phyloP scores from a whole-genome alignment of 2,797 vertebrate genomes.

The Calcarius lapponicus region DNA sequence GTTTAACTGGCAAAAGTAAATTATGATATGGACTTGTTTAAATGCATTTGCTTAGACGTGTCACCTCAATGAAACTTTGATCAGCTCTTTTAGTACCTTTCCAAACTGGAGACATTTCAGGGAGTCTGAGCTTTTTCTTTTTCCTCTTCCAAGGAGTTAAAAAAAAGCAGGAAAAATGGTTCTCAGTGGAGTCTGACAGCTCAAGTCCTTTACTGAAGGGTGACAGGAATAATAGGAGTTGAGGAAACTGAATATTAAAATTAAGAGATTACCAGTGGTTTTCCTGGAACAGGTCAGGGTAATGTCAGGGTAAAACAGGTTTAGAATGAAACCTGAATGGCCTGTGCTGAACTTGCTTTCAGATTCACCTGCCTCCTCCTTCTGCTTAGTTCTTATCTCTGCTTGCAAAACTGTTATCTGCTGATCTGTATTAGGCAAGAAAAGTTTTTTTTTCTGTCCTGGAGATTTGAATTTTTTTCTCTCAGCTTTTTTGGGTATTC shows the following conservation, averaged over 20 bases:
- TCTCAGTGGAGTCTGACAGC: neutral
- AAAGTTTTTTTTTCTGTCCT: neutral
- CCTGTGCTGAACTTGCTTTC: neutral
- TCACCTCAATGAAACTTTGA: neutral
- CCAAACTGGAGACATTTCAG: neutral
- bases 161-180: neutral
- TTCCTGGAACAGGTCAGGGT: neutral
- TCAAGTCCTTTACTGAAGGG: neutral
- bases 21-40: neutral
- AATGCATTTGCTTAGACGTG: fast-evolving
- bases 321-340: neutral
- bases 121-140: neutral
- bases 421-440: neutral
- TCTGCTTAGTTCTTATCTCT: neutral
- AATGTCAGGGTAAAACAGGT: neutral
- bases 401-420: neutral
- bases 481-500: neutral
- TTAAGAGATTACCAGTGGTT: neutral
- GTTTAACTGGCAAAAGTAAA: neutral
- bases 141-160: neutral
- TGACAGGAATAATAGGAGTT: neutral
- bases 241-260: neutral
- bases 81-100: neutral
- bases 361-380: neutral
- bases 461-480: neutral